Evolutionary conservation across 2,113 vertebrate species (phyloP).

Genomic region (Platichthys flesus): DNA sequence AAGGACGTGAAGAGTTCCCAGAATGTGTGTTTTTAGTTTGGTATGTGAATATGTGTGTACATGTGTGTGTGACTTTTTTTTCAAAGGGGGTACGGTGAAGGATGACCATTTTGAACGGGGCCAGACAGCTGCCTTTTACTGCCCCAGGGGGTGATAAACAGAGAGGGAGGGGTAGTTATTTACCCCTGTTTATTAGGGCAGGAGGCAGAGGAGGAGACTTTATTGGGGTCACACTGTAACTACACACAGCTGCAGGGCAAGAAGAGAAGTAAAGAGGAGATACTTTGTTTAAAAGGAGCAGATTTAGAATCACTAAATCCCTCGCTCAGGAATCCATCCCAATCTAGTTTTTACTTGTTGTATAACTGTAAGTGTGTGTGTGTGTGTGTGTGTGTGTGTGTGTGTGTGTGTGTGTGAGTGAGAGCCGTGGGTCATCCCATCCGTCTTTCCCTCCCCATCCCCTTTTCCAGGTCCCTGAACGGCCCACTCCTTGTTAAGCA

Average conservation of each 20-base stretch:
- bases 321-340: conserved; percentile 47
- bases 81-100: conserved; percentile 59
- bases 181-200: conserved; percentile 81
- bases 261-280: conserved; percentile 51
- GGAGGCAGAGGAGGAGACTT: conserved; percentile 75
- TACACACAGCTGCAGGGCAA: conserved; percentile 82
- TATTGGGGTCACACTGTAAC: conserved; percentile 86
- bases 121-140: conserved; percentile 86
- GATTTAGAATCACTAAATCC: conserved; percentile 63
- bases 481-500: conserved; percentile 75
- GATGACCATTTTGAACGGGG: conserved; percentile 62
- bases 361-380: conserved; percentile 21
- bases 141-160: conserved; percentile 84
- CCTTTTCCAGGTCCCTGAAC: conserved; percentile 54
- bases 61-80: conserved; percentile 33
- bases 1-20: conserved; percentile 64
- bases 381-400: background rate
- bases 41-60: conserved; percentile 55
- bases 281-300: conserved; percentile 34
- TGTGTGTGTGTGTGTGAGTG: conserved; percentile 7
- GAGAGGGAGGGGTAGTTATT: conserved; percentile 80
- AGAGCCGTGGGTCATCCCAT: conserved; percentile 34
- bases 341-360: conserved; percentile 34
- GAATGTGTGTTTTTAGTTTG: conserved; percentile 74
- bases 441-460: conserved; percentile 31